Conservation (phyloP, 1,140 invertebrate genomes). For the Monomorium pharaonis region DNA sequence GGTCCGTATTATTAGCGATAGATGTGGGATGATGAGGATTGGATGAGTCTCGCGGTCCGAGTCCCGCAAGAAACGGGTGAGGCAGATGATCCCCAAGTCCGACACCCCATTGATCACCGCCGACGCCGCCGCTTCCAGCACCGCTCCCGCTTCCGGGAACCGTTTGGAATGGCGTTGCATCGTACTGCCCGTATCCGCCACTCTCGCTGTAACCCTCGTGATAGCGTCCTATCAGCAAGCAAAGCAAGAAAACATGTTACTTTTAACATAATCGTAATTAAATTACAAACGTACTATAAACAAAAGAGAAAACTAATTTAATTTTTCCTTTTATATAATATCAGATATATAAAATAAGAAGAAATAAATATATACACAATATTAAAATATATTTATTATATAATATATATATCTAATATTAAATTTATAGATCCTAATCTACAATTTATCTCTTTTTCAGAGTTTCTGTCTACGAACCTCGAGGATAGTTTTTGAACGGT, state of each 20-base stretch:
- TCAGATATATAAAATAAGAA: too few relatives aligned
- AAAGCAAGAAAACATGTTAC: not conserved
- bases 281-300: not conserved
- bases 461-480: slow-evolving; percentile 83
- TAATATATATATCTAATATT: not conserved
- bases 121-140: slow-evolving; percentile 84
- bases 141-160: slow-evolving; percentile 89
- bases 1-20: slow-evolving; percentile 86
- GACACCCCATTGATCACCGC: slow-evolving; percentile 82
- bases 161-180: slow-evolving; percentile 91
- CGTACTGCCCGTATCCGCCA: slow-evolving; percentile 88
- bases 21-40: slow-evolving; percentile 84
- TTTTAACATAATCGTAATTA: not conserved
- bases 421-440: too few relatives aligned
- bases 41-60: slow-evolving; percentile 83
- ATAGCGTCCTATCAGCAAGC: slow-evolving; percentile 87
- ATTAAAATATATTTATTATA: not conserved
- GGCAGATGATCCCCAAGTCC: slow-evolving; percentile 85
- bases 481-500: slow-evolving; percentile 88
- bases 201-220: slow-evolving; percentile 89
- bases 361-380: not conserved
- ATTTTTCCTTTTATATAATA: too few relatives aligned
- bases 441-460: too few relatives aligned
- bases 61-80: slow-evolving; percentile 88
- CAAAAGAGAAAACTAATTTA: not conserved